phyloP scores from a whole-genome alignment of 2,888 invertebrate genomes.

The Choreutis nemorana region DNA sequence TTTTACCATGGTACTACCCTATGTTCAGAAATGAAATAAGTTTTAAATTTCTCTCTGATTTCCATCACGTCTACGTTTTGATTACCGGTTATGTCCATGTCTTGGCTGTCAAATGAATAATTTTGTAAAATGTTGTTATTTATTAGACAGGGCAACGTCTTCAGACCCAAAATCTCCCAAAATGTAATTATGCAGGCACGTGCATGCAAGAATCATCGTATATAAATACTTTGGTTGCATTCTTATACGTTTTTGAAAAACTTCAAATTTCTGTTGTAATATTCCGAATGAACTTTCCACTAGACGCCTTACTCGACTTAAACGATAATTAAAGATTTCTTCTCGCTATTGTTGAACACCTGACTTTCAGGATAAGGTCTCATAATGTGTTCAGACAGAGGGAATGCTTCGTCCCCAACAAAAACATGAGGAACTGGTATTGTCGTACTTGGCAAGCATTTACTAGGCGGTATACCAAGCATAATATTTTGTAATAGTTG shows the following conservation, averaged over 20 bases:
- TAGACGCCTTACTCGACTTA: slow-evolving; percentile 11
- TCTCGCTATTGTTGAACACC: slow-evolving; percentile 7
- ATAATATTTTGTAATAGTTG: slow-evolving; percentile 6
- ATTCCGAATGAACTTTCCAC: slow-evolving; percentile 13
- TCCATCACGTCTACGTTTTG: slow-evolving; percentile 9
- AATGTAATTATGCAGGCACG: slow-evolving; percentile 10
- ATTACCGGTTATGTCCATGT: slow-evolving; percentile 9
- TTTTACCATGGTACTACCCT: slow-evolving; percentile 11
- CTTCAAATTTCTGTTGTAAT: slow-evolving; percentile 10
- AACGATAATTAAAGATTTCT: slow-evolving; percentile 12
- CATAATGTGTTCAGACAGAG: slow-evolving; percentile 9
- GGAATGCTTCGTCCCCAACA: slow-evolving; percentile 19
- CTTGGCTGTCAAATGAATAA: slow-evolving; percentile 8
- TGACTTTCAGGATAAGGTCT: slow-evolving; percentile 12
- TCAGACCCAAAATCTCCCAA: slow-evolving; percentile 8
- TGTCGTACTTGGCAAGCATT: slow-evolving; percentile 15
- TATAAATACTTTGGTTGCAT: slow-evolving; percentile 10
- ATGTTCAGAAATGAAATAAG: slow-evolving; percentile 11
- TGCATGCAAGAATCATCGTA: slow-evolving; percentile 10
- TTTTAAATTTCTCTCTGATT: slow-evolving; percentile 10
- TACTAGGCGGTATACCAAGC: slow-evolving; percentile 15
- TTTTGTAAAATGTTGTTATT: slow-evolving; percentile 11
- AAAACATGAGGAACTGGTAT: slow-evolving; percentile 15
- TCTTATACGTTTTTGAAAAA: slow-evolving; percentile 10
- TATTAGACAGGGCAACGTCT: slow-evolving; percentile 6